A percentile compares a stretch with the other conserved stretches of the same genome.
These are phyloP conservation scores for Ceyx melanurus DNA, from an alignment of 2,113 vertebrate species.

Conservation along the genomic window DNA sequence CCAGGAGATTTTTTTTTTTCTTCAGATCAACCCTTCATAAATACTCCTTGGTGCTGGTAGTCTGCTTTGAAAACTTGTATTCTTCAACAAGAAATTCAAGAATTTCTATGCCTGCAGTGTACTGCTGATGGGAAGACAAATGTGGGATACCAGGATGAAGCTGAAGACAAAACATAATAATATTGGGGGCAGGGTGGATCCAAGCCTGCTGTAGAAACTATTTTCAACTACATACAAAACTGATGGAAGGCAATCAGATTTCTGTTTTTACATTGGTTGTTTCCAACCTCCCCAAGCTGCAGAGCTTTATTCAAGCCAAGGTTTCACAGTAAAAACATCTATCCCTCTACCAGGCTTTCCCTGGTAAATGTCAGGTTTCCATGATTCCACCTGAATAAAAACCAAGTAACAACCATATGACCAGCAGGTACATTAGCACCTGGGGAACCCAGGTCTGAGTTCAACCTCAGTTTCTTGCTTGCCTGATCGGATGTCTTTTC, in stretches of 20 bases:
- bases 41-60: neutral
- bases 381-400: neutral
- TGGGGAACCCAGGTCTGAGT: neutral
- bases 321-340: neutral
- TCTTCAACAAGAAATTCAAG: slow-evolving; percentile 6
- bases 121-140: slow-evolving; percentile 29
- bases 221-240: neutral
- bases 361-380: neutral
- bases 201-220: neutral
- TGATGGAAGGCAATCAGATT: rapidly evolving
- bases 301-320: neutral
- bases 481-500: neutral
- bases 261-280: neutral
- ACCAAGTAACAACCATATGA: neutral
- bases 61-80: neutral
- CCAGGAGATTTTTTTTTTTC: neutral
- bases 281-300: no score
- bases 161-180: neutral
- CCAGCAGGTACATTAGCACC: neutral
- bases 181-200: neutral
- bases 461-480: neutral
- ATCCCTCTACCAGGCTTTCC: neutral
- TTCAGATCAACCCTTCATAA: neutral
- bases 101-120: neutral
- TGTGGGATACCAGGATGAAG: neutral